A percentile compares a stretch with the other conserved stretches of the same genome.
phyloP scores from a whole-genome alignment of 2,888 invertebrate genomes.

The Epinotia ramella region DNA sequence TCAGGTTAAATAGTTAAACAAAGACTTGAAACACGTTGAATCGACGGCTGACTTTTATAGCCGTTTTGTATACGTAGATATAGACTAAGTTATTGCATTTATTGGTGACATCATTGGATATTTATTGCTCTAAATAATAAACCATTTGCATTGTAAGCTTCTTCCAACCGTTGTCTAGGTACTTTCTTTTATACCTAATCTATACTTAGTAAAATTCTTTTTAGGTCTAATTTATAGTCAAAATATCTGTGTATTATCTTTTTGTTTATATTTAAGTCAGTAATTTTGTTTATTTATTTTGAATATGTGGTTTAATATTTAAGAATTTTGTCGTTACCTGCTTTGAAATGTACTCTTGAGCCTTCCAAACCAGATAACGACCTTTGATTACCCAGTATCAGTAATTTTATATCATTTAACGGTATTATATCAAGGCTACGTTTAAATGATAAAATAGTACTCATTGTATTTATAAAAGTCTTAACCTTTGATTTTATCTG shows the following conservation, averaged over 20 bases:
- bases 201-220: constrained; percentile 11
- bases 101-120: neutral
- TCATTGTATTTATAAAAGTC: constrained; percentile 45
- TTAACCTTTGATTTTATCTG: constrained; percentile 47
- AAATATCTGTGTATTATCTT: neutral
- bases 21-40: constrained; percentile 6
- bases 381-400: neutral
- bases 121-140: constrained; percentile 2
- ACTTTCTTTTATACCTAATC: no score
- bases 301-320: neutral
- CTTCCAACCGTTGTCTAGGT: constrained; percentile 12
- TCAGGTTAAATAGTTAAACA: constrained; percentile 37
- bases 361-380: constrained; percentile 35
- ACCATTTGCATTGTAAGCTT: neutral
- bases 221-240: neutral
- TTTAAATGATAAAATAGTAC: constrained; percentile 22
- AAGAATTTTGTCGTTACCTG: constrained; percentile 13
- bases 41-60: constrained; percentile 10
- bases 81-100: constrained; percentile 12
- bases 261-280: neutral
- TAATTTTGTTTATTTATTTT: constrained; percentile 2
- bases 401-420: neutral
- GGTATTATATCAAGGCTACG: constrained; percentile 19
- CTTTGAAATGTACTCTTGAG: constrained; percentile 11
- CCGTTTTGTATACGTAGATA: constrained; percentile 14